These are phyloP conservation scores for Ptychodera flava DNA, from an alignment of 35 echinoderm and acorn worm species.

Conservation along the genomic window DNA sequence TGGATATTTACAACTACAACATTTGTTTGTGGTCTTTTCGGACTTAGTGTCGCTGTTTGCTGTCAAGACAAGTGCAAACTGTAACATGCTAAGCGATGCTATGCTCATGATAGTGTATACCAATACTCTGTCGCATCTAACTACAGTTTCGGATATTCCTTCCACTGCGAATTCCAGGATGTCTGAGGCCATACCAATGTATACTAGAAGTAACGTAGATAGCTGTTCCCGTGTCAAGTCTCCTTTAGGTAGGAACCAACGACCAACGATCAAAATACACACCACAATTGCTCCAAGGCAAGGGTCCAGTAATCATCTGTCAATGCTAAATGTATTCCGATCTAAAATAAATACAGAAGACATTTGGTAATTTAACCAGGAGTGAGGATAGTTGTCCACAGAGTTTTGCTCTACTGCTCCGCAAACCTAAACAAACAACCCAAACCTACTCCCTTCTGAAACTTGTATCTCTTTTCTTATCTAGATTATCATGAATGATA, in stretches of 20 bases:
- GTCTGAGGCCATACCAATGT: conserved; percentile 92
- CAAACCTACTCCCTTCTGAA: too few relatives aligned
- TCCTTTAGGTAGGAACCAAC: conserved; percentile 79
- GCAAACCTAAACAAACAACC: too few relatives aligned
- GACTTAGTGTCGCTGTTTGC: conserved; percentile 65
- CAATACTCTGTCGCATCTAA: conserved; percentile 49
- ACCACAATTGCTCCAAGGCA: conserved; percentile 27
- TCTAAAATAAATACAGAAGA: not conserved
- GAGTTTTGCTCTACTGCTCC: too few relatives aligned
- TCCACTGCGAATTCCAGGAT: conserved; percentile 93
- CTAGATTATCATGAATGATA: too few relatives aligned
- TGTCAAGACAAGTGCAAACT: conserved; percentile 73
- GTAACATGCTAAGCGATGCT: conserved; percentile 71
- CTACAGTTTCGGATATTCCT: conserved; percentile 48
- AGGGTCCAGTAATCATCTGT: not conserved
- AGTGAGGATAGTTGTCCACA: too few relatives aligned
- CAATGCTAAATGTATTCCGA: not conserved
- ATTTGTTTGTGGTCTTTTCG: conserved; percentile 18
- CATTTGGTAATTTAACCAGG: too few relatives aligned
- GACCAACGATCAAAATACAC: conserved; percentile 67
- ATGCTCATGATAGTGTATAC: conserved; percentile 48
- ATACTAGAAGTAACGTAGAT: conserved; percentile 79
- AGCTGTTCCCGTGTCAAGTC: conserved; percentile 74
- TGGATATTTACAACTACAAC: conserved; percentile 32
- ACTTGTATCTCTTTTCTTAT: too few relatives aligned